These are phyloP conservation scores for Drosophila picticornis DNA, from an alignment of 2,888 invertebrate genomes.

Conservation along the genomic window DNA sequence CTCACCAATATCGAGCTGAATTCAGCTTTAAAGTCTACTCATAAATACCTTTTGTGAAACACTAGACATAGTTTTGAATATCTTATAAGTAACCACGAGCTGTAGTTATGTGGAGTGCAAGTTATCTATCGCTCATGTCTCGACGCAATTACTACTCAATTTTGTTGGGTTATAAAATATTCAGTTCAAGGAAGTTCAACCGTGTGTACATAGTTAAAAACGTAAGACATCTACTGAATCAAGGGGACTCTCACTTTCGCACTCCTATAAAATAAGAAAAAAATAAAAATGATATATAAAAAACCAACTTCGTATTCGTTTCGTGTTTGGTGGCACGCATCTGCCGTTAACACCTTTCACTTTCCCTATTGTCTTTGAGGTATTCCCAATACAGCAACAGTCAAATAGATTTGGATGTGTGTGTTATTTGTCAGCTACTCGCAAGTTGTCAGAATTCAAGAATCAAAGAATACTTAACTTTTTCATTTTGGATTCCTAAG, in stretches of 20 bases:
- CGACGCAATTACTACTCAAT: neutral
- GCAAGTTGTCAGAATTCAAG: conserved; percentile 23
- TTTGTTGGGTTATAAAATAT: neutral
- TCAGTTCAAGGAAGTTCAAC: neutral
- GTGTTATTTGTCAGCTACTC: neutral
- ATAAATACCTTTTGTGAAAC: neutral
- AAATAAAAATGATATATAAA: neutral
- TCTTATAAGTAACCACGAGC: neutral
- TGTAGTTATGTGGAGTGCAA: neutral
- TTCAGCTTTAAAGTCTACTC: neutral
- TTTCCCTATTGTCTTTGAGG: conserved; percentile 47
- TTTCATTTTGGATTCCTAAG: neutral
- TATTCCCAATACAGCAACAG: conserved; percentile 13
- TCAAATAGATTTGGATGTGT: neutral
- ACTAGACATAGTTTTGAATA: neutral
- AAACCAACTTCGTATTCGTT: neutral
- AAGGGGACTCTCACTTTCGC: conserved; percentile 32
- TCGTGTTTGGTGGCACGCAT: conserved; percentile 28
- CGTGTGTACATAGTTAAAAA: neutral
- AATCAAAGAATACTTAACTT: conserved; percentile 4
- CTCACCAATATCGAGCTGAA: neutral
- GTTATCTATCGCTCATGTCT: neutral
- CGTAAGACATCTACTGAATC: neutral
- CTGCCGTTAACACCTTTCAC: conserved; percentile 68
- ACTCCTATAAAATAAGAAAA: neutral